These are phyloP conservation scores for Pseudolaguvia tuberculata DNA, from an alignment of 2,113 vertebrate genomes.

Conservation along the genomic window DNA sequence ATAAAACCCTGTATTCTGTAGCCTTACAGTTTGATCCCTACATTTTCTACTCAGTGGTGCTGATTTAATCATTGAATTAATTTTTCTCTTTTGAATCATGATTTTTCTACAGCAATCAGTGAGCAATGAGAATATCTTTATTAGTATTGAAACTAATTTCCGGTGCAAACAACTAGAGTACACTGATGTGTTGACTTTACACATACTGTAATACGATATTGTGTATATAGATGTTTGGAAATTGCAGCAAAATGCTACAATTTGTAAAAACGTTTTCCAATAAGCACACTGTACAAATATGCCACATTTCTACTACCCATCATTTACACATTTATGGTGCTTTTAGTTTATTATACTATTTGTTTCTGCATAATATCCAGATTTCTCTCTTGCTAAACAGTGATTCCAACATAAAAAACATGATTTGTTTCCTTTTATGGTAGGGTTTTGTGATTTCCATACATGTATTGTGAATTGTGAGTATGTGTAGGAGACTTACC, in stretches of 20 bases:
- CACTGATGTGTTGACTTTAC: too few relatives aligned
- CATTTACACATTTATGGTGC: too few relatives aligned
- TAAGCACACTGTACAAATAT: too few relatives aligned
- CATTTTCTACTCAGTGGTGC: neutral
- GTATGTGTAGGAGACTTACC: conserved; percentile 64
- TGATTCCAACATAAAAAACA: neutral
- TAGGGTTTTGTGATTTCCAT: neutral
- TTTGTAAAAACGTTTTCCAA: too few relatives aligned
- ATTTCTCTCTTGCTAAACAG: neutral
- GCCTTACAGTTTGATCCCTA: neutral
- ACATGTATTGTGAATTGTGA: neutral
- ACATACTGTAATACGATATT: too few relatives aligned
- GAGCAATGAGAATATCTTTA: neutral
- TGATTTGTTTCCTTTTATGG: neutral
- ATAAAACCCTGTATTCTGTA: neutral
- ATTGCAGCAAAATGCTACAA: too few relatives aligned
- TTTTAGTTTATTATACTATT: neutral
- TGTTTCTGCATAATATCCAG: neutral
- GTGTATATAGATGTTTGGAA: too few relatives aligned
- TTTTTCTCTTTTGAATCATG: too few relatives aligned
- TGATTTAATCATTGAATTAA: too few relatives aligned
- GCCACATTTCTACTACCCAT: too few relatives aligned
- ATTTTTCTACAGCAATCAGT: neutral
- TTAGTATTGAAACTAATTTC: neutral
- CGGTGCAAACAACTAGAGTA: too few relatives aligned